These are phyloP conservation scores for Odontomyia ornata DNA, from an alignment of 2,888 invertebrate species.

Conservation along the genomic window DNA sequence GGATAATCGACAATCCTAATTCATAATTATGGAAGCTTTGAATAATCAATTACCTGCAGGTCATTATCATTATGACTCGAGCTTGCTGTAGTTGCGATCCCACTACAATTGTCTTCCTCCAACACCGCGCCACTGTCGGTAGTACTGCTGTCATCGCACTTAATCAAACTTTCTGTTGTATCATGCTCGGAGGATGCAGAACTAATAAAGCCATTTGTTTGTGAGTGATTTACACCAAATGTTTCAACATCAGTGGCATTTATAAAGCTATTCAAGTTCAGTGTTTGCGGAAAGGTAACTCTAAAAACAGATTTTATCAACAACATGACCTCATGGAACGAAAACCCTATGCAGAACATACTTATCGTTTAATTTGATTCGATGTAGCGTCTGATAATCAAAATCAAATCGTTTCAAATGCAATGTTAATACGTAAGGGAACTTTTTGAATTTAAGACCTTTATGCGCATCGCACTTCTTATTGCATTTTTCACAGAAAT, in stretches of 20 bases:
- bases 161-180: conserved; percentile 64
- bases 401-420: conserved; percentile 91
- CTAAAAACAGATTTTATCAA: conserved; percentile 63
- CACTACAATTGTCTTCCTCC: conserved; percentile 70
- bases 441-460: conserved; percentile 84
- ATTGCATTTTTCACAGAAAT: conserved; percentile 85
- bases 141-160: conserved; percentile 73
- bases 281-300: conserved; percentile 81
- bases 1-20: conserved; percentile 53
- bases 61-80: conserved; percentile 62
- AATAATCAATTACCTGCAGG: conserved; percentile 55
- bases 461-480: conserved; percentile 90
- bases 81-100: conserved; percentile 62
- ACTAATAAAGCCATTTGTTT: conserved; percentile 54
- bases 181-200: conserved; percentile 63
- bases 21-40: background rate
- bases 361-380: conserved; percentile 89
- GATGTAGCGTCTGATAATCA: conserved; percentile 82
- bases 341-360: conserved; percentile 60
- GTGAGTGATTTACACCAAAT: conserved; percentile 54
- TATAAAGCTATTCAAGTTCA: conserved; percentile 81
- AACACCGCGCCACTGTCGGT: conserved; percentile 75
- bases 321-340: background rate
- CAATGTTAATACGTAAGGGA: conserved; percentile 86
- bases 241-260: conserved; percentile 57